Evolutionary conservation across 2,113 vertebrate species (phyloP), one percentile per base, ranked within the genome.

Genomic region (Daboia siamensis): DNA sequence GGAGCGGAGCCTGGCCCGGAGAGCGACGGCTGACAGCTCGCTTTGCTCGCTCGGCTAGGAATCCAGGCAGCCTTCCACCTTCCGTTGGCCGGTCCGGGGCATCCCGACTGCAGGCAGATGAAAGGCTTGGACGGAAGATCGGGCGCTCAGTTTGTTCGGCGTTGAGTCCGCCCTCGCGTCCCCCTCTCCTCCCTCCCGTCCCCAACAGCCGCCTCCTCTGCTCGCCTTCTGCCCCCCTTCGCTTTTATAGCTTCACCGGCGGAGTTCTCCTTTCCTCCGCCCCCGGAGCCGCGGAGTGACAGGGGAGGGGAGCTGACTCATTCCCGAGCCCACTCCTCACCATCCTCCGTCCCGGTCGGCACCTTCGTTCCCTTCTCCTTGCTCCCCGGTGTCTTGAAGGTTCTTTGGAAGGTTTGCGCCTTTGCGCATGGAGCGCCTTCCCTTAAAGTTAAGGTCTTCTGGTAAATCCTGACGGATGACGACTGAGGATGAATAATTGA

Each of bases 231-330:
- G 97, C 96, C 97, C 96, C 95, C 95, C 93, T 95, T 97, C 97
- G 98, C 95, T 94, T 98, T 98, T 98, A 98, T 97, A 97, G 97
- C 96, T 95, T 93, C 57, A 44, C 96, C 97, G 97, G 96, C 96
- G 95, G 86, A 91, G 96, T 96, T 95, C 90, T 33, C 96, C 97
- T 97, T 97, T 94, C 97, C 97, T 98, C 96, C 93, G 93, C 98
- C 98, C 92, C 97, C 97, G 96, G 96, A 97, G 96, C 96, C 93
- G 80, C 24, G 95, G 88, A 96, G 95, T 95, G 97, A 98, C 98
- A 97, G 97, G 97, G 97, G 97, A 94, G 94, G 94, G 96, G 97
- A 97, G 94, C 95, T 92, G 95, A 96, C 97, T 96, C 95, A 90
- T 95, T 55, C 88, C 39, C 26, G 64, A 89, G 57, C 92, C 92